Conservation (phyloP, 1,140 invertebrate species). For the Monochamus saltuarius region DNA sequence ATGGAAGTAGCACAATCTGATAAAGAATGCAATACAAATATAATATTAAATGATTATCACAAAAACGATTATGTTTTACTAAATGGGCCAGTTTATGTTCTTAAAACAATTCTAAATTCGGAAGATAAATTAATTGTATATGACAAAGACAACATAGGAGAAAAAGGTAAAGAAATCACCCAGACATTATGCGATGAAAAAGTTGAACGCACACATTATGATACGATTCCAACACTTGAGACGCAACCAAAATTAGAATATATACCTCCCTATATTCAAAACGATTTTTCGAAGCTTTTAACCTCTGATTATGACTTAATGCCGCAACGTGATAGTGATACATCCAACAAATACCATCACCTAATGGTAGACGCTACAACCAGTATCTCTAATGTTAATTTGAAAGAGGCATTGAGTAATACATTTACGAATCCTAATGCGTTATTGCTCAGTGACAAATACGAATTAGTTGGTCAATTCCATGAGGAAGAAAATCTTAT, state of each 20-base stretch:
- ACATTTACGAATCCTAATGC: too few species aligned
- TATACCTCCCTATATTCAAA: too few species aligned
- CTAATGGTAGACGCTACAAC: slow-evolving; percentile 25
- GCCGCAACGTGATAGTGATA: slow-evolving; percentile 24
- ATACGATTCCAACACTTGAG: not conserved
- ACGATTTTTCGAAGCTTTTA: slow-evolving; percentile 23
- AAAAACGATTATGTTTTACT: slow-evolving; percentile 35
- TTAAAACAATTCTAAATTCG: slow-evolving; percentile 21
- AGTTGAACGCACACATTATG: not conserved
- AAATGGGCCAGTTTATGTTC: slow-evolving; percentile 32
- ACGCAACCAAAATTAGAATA: not conserved
- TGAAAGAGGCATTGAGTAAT: too few species aligned
- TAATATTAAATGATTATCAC: not conserved
- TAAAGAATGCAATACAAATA: too few species aligned
- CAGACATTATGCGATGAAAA: too few species aligned
- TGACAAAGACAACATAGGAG: not conserved
- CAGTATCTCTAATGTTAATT: slow-evolving; percentile 15
- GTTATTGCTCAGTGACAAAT: too few species aligned
- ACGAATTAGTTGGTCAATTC: too few species aligned
- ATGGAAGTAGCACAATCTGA: too few species aligned
- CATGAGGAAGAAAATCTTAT: too few species aligned
- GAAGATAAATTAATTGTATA: slow-evolving; percentile 17
- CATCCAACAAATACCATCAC: slow-evolving; percentile 29
- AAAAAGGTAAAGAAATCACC: too few species aligned
- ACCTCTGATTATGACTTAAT: slow-evolving; percentile 32